Percentiles rank a stretch among this genome's conserved stretches.
phyloP scores from a whole-genome alignment of 2,797 vertebrate genomes.

The Poeciliopsis paucimaculata region DNA sequence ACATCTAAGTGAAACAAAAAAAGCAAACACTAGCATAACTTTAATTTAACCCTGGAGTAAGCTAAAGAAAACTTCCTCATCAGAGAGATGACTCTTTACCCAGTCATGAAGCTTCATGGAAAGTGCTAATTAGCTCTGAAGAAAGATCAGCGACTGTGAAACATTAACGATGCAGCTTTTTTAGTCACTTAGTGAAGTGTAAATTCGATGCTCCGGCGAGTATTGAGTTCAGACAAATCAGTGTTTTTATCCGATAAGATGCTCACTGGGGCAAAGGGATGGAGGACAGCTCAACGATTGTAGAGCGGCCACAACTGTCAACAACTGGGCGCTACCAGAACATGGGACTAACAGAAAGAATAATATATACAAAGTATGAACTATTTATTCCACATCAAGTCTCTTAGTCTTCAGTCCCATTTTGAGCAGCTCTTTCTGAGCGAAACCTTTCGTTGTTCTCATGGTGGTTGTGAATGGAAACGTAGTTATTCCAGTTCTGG shows the following conservation, averaged over 20 bases:
- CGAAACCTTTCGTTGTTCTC: background rate
- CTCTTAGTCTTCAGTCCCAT: background rate
- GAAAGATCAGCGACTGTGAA: slow-evolving; percentile 9
- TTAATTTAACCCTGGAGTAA: background rate
- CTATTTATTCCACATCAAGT: background rate
- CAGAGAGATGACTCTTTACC: background rate
- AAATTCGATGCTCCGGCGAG: background rate
- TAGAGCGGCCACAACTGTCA: background rate
- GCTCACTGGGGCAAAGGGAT: background rate
- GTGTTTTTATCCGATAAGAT: background rate
- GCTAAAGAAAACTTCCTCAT: background rate
- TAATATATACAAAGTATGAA: background rate
- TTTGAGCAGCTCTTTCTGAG: background rate
- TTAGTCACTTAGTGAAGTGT: slow-evolving; percentile 2
- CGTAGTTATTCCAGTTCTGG: background rate
- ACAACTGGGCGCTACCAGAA: background rate
- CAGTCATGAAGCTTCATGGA: slow-evolving; percentile 5
- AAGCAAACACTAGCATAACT: background rate
- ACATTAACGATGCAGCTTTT: slow-evolving; percentile 9
- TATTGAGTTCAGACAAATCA: background rate
- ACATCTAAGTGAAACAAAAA: background rate
- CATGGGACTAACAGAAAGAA: background rate
- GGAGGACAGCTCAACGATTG: background rate
- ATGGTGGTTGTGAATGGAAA: background rate
- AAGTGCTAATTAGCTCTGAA: slow-evolving; percentile 1